A percentile compares a stretch with the other conserved stretches of the same genome.
These are phyloP conservation scores for Cryptoprocta ferox DNA, from an alignment of 2,797 vertebrate genomes.

Conservation along the genomic window DNA sequence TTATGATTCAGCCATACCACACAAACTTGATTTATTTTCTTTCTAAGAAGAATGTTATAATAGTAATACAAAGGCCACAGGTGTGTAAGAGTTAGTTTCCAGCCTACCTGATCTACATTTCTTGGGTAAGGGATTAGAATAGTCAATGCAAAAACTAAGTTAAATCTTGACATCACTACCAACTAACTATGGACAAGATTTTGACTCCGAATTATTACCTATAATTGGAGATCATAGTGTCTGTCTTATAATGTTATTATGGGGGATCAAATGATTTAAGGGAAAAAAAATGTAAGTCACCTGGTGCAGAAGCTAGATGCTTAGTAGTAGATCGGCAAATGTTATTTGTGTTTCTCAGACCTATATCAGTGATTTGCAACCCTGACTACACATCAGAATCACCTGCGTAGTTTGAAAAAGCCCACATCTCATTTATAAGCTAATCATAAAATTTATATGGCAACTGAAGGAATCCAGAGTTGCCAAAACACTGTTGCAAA, in stretches of 20 bases:
- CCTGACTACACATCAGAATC: not conserved
- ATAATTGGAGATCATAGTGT: not conserved
- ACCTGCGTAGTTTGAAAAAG: not conserved
- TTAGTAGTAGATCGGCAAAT: not conserved
- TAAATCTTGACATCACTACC: not conserved
- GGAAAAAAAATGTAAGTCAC: not conserved
- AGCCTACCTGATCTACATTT: not conserved
- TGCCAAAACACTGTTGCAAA: not conserved
- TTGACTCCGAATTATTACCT: slow-evolving; percentile 34
- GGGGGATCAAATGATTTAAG: not conserved
- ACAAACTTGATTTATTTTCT: not conserved
- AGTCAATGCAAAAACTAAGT: not conserved
- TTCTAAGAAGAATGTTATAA: not conserved
- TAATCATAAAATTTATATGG: not conserved
- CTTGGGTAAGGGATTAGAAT: not conserved
- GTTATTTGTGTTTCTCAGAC: not conserved
- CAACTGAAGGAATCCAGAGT: not conserved
- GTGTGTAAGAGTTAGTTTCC: not conserved
- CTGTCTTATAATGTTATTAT: not conserved
- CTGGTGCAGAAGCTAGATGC: not conserved
- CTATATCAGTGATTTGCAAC: not conserved
- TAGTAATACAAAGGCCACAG: not conserved
- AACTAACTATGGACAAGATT: not conserved
- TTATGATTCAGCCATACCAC: not conserved
- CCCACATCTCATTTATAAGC: not conserved